Conservation (phyloP, 1,140 invertebrate genomes). For the Atta texana region DNA sequence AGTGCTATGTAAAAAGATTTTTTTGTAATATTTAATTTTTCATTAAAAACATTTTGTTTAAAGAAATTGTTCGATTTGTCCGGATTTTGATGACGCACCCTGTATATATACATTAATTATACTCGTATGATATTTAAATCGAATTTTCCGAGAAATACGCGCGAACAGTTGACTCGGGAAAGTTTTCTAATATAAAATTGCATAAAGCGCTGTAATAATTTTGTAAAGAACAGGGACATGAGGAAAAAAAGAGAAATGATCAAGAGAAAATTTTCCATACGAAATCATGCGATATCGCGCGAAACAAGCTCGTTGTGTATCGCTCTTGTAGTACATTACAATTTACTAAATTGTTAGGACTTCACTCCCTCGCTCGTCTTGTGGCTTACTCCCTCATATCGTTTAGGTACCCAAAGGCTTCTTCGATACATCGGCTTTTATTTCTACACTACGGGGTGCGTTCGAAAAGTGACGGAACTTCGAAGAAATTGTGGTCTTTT, state of each 20-base stretch:
- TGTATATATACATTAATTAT: too few species aligned
- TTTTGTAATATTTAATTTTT: too few species aligned
- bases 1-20: too few species aligned
- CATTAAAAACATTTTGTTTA: too few species aligned
- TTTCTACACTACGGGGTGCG: background rate
- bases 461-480: background rate
- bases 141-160: background rate
- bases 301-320: background rate
- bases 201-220: background rate
- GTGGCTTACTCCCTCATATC: background rate
- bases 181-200: constrained; percentile 6
- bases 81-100: too few species aligned
- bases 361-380: background rate
- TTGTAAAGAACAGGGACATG: background rate
- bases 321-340: background rate
- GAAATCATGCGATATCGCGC: constrained; percentile 1
- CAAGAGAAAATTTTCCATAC: background rate
- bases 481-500: background rate
- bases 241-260: background rate
- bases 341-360: background rate
- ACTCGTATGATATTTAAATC: background rate
- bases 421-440: background rate
- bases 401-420: background rate
- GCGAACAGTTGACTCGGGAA: background rate
- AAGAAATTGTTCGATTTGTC: too few species aligned